These are phyloP conservation scores for Chitala chitala DNA, from an alignment of 2,113 vertebrate genomes.

Conservation along the genomic window DNA sequence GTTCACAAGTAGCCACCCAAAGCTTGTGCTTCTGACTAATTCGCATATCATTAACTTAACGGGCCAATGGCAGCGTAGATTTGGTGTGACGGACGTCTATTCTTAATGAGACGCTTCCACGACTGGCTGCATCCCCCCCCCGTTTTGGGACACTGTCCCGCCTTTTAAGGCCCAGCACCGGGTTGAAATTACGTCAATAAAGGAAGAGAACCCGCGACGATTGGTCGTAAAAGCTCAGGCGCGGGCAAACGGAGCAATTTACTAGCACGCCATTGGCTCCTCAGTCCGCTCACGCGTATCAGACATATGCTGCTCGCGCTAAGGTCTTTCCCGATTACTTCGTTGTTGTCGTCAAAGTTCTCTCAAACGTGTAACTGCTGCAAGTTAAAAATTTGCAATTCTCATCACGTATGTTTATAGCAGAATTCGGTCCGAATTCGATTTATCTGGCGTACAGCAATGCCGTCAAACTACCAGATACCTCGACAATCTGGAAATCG, in stretches of 20 bases:
- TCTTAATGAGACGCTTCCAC: neutral
- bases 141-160: constrained; percentile 17
- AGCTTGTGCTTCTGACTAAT: constrained; percentile 31
- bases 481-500: no score
- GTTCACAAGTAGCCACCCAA: neutral
- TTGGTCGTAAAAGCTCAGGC: constrained; percentile 47
- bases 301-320: constrained; percentile 23
- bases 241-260: constrained; percentile 47
- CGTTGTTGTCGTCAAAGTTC: neutral
- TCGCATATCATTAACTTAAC: constrained; percentile 35
- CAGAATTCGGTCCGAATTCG: no score
- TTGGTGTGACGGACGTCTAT: constrained; percentile 22
- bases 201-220: constrained; percentile 33
- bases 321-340: neutral
- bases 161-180: constrained; percentile 26
- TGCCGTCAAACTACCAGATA: no score
- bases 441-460: no score
- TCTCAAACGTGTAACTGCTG: no score
- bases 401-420: no score
- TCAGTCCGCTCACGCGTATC: constrained; percentile 48
- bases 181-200: constrained; percentile 54
- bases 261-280: constrained; percentile 48
- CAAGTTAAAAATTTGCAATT: no score
- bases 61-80: constrained; percentile 28
- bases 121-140: constrained; percentile 27